These are phyloP conservation scores for Polia nebulosa DNA, from an alignment of 2,888 invertebrate species.

Conservation along the genomic window DNA sequence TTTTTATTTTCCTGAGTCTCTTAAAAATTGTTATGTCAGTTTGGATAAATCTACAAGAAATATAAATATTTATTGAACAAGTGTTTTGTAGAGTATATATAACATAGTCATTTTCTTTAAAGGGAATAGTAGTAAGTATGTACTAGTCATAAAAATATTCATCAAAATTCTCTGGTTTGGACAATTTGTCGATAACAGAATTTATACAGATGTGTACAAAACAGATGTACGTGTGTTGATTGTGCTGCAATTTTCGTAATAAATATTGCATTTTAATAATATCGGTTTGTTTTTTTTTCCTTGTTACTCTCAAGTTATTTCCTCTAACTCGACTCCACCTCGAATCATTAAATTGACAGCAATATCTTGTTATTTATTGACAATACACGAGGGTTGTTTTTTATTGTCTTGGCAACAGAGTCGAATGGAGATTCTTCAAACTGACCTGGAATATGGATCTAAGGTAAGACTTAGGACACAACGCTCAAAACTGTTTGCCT, in stretches of 20 bases:
- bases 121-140: background rate
- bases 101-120: background rate
- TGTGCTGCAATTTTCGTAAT: slow-evolving; percentile 36
- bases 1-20: background rate
- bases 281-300: background rate
- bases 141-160: slow-evolving; percentile 39
- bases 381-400: too few relatives aligned
- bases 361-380: too few relatives aligned
- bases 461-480: too few relatives aligned
- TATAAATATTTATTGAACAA: background rate
- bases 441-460: too few relatives aligned
- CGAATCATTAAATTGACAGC: too few relatives aligned
- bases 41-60: too few relatives aligned
- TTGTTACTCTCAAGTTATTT: background rate
- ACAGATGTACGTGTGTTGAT: too few relatives aligned
- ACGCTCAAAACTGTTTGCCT: too few relatives aligned
- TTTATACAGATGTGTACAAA: slow-evolving; percentile 1
- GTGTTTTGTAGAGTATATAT: background rate
- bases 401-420: too few relatives aligned
- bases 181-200: background rate
- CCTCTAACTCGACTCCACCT: background rate
- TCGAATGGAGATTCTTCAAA: too few relatives aligned
- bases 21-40: background rate
- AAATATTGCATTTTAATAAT: slow-evolving; percentile 35
- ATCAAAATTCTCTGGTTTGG: slow-evolving; percentile 29